These are phyloP conservation scores for Austrofundulus limnaeus DNA, from an alignment of 2,113 vertebrate genomes.

Conservation along the genomic window DNA sequence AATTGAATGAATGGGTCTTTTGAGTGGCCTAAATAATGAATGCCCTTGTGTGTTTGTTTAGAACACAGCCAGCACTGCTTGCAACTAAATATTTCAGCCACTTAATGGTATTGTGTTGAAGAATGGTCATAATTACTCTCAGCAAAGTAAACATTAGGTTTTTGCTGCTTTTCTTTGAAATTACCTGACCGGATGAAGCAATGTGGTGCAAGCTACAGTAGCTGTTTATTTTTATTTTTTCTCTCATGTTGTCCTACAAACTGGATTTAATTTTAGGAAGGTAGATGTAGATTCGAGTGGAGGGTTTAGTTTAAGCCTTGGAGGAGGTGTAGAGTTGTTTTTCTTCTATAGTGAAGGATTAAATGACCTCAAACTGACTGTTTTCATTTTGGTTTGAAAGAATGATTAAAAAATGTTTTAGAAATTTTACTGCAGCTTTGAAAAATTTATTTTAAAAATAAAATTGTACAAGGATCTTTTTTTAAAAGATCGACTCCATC, in stretches of 20 bases:
- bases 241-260: constrained; percentile 23
- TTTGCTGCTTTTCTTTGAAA: constrained; percentile 18
- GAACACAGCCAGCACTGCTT: constrained; percentile 27
- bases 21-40: constrained; percentile 55
- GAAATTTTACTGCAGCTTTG: no score
- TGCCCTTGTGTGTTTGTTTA: constrained; percentile 48
- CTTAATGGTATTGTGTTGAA: constrained; percentile 42
- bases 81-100: constrained; percentile 48
- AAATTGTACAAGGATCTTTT: neutral
- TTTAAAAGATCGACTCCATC: neutral
- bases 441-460: no score
- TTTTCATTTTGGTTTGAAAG: no score
- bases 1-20: constrained; percentile 56
- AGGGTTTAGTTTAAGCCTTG: constrained; percentile 47
- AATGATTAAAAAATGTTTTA: no score
- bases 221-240: no score
- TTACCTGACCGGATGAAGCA: constrained; percentile 21
- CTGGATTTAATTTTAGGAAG: constrained; percentile 41
- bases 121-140: constrained; percentile 36
- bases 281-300: constrained; percentile 38
- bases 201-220: constrained; percentile 22
- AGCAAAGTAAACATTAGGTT: constrained; percentile 36
- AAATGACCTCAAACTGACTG: no score
- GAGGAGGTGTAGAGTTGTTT: constrained; percentile 38
- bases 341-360: no score